Conservation (phyloP, 1,140 invertebrate species). For the Lucilia cuprina region DNA sequence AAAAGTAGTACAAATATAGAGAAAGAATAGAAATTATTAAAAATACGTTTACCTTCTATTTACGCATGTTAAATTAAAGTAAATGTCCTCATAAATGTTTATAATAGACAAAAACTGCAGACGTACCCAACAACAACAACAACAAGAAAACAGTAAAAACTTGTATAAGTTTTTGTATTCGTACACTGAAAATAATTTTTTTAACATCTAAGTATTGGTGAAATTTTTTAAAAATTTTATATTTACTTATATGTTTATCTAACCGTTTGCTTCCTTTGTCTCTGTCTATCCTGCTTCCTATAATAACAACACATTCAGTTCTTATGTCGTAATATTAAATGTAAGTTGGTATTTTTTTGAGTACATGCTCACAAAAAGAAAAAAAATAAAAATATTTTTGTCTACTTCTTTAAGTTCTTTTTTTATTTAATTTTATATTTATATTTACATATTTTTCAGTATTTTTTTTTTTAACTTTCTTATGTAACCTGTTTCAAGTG, state of each 20-base stretch:
- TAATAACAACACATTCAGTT: too few species aligned
- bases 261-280: too few species aligned
- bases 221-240: too few species aligned
- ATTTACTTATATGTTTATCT: too few species aligned
- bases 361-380: neutral
- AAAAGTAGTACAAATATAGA: too few species aligned
- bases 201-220: too few species aligned
- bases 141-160: neutral
- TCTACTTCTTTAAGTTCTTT: neutral
- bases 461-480: neutral
- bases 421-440: neutral
- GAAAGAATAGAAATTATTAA: slow-evolving; percentile 15
- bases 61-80: slow-evolving; percentile 18
- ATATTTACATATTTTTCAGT: neutral
- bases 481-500: neutral
- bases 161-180: too few species aligned
- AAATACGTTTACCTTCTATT: slow-evolving; percentile 10
- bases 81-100: slow-evolving; percentile 30
- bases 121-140: neutral
- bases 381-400: neutral
- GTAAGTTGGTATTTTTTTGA: too few species aligned
- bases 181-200: too few species aligned
- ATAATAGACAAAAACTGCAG: slow-evolving; percentile 10
- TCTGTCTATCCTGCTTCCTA: too few species aligned
- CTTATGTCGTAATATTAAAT: too few species aligned